Percentiles rank a stretch among this genome's conserved stretches.
Evolutionary conservation across 2,888 invertebrate genomes (phyloP).

Genomic region (Crioceris asparagi): DNA sequence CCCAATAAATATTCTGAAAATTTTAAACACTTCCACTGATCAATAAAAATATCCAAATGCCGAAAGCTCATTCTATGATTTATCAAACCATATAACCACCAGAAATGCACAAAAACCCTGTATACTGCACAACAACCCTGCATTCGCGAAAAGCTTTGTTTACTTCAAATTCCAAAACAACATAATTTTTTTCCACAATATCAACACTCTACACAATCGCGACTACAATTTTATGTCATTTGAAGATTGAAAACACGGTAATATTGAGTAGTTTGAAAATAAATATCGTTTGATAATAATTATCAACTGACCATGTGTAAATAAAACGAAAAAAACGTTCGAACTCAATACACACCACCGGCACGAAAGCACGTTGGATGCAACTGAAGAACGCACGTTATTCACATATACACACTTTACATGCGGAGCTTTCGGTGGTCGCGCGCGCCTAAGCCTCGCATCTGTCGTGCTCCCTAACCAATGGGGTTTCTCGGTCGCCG

Average conservation of each 20-base stretch:
- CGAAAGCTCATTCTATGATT: too few relatives aligned
- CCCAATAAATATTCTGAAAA: too few relatives aligned
- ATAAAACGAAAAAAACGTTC: slow-evolving; percentile 35
- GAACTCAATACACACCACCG: slow-evolving; percentile 22
- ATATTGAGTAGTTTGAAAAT: background rate
- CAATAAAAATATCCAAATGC: too few relatives aligned
- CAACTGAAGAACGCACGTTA: slow-evolving; percentile 32
- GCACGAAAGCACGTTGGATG: slow-evolving; percentile 36
- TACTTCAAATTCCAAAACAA: background rate
- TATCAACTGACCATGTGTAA: slow-evolving; percentile 38
- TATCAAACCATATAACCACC: too few relatives aligned
- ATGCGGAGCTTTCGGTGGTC: slow-evolving; percentile 36
- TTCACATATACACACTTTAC: slow-evolving; percentile 23
- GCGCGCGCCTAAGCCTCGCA: slow-evolving; percentile 36
- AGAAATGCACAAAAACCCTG: too few relatives aligned
- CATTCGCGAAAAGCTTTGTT: background rate
- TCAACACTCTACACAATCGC: background rate
- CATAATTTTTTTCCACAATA: background rate
- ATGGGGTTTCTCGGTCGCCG: slow-evolving; percentile 27
- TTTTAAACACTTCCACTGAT: too few relatives aligned
- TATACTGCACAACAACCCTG: too few relatives aligned
- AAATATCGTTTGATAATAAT: slow-evolving; percentile 12
- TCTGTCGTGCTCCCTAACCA: slow-evolving; percentile 37
- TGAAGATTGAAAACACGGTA: slow-evolving; percentile 1
- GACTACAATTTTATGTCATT: too few relatives aligned